Evolutionary conservation across 1,140 invertebrate genomes (phyloP).

Genomic region (Scaptomyza montana): DNA sequence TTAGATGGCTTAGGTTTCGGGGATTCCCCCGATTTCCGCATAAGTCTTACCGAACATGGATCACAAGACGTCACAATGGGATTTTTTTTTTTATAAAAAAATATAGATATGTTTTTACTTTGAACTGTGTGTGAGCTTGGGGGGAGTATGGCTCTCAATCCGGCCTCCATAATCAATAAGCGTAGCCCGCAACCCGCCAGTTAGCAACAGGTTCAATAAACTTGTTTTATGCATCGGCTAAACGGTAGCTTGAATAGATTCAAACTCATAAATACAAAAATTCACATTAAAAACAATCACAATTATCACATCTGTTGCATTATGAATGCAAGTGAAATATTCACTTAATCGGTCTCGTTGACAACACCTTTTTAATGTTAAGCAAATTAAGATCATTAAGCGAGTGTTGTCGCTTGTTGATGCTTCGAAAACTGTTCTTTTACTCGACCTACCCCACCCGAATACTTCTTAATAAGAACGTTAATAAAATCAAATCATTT

Average conservation of each 20-base stretch:
- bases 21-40: slow-evolving; percentile 20
- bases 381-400: background rate
- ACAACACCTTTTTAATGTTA: background rate
- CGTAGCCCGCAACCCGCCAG: slow-evolving; percentile 23
- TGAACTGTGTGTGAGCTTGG: background rate
- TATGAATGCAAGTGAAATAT: background rate
- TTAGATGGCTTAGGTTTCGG: too few relatives aligned
- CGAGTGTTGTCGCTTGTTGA: background rate
- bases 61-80: too few relatives aligned
- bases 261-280: background rate
- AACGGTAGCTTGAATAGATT: slow-evolving; percentile 25
- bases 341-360: background rate
- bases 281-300: slow-evolving; percentile 4
- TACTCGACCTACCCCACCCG: background rate
- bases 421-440: background rate
- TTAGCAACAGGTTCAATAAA: slow-evolving; percentile 73
- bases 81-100: too few relatives aligned
- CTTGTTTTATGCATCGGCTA: slow-evolving; percentile 54
- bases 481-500: too few relatives aligned
- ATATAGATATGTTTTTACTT: background rate
- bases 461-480: too few relatives aligned
- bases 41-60: background rate
- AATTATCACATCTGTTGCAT: slow-evolving; percentile 9
- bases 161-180: slow-evolving; percentile 19
- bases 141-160: background rate